phyloP scores from a whole-genome alignment of 2,888 invertebrate genomes.

The Cyaniris semiargus region DNA sequence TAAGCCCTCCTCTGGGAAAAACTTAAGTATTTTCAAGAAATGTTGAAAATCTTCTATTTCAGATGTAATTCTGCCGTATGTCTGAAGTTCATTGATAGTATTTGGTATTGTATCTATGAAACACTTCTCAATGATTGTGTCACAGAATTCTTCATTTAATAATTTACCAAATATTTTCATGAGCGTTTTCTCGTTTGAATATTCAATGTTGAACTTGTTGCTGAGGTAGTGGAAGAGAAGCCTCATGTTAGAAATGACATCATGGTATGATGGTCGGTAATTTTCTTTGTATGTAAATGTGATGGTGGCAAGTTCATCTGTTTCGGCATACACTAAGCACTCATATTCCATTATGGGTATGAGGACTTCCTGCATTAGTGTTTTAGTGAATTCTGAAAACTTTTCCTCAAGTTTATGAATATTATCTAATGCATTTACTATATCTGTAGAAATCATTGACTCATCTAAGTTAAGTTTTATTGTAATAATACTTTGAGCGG shows the following conservation, averaged over 20 bases:
- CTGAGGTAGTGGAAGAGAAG: constrained; percentile 80
- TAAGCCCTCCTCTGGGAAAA: constrained; percentile 76
- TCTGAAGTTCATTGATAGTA: constrained; percentile 84
- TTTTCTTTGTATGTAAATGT: constrained; percentile 65
- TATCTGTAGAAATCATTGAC: constrained; percentile 51
- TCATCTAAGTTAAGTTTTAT: constrained; percentile 63
- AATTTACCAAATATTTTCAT: constrained; percentile 80
- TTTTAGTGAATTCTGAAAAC: constrained; percentile 79
- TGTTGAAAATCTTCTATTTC: constrained; percentile 85
- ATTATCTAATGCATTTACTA: constrained; percentile 65
- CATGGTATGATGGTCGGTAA: constrained; percentile 69
- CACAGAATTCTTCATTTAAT: constrained; percentile 81
- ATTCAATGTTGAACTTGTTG: constrained; percentile 74
- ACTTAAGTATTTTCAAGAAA: constrained; percentile 80
- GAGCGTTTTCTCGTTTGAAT: constrained; percentile 64
- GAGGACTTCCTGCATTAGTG: constrained; percentile 80
- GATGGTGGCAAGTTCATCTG: constrained; percentile 57
- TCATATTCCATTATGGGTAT: constrained; percentile 79
- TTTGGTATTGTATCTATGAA: constrained; percentile 88
- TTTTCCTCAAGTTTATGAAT: constrained; percentile 66
- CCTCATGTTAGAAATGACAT: constrained; percentile 80
- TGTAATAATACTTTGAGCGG: constrained; percentile 56
- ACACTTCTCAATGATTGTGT: constrained; percentile 86
- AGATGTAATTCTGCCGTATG: constrained; percentile 82
- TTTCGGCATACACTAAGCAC: constrained; percentile 63